A percentile compares a stretch with the other conserved stretches of the same genome.
These are phyloP conservation scores for Lasioglossum albipes DNA, from an alignment of 1,140 invertebrate species.

Conservation along the genomic window DNA sequence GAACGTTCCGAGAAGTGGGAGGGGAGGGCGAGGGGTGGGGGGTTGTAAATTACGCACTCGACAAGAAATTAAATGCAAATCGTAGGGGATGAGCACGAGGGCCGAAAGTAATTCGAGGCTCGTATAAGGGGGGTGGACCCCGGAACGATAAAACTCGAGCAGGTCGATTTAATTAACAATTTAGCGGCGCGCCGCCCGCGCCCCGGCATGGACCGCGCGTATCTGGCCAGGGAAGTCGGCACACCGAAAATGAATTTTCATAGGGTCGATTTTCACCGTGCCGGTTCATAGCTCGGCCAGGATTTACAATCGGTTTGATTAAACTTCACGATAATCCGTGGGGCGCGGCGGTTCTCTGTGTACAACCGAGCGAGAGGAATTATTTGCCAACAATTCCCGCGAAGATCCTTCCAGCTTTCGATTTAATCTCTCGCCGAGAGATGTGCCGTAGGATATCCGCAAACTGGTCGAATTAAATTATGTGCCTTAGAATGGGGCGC, in stretches of 20 bases:
- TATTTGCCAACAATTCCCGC: slow-evolving; percentile 41
- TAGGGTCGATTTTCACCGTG: slow-evolving; percentile 16
- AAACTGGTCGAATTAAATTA: slow-evolving; percentile 39
- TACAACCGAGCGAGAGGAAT: slow-evolving; percentile 8
- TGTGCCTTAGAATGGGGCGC: slow-evolving; percentile 10
- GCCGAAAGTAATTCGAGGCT: slow-evolving; percentile 1
- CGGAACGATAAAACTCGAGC: slow-evolving; percentile 7
- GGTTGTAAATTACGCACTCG: slow-evolving; percentile 3
- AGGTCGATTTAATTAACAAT: slow-evolving; percentile 44
- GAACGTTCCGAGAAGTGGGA: not conserved
- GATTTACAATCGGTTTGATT: slow-evolving; percentile 50
- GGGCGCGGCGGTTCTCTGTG: not conserved
- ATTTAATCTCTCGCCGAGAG: not conserved
- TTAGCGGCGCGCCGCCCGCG: slow-evolving; percentile 4
- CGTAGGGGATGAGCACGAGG: not conserved
- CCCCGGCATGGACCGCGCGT: no score
- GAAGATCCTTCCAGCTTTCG: slow-evolving; percentile 13
- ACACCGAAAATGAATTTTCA: slow-evolving; percentile 28
- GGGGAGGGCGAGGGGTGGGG: no score
- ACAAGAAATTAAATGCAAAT: slow-evolving; percentile 29
- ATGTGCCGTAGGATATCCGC: not conserved
- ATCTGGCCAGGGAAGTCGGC: not conserved
- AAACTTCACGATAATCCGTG: slow-evolving; percentile 43
- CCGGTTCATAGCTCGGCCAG: not conserved
- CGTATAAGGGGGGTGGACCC: no score